These are phyloP conservation scores for Dicycla oo DNA, from an alignment of 2,888 invertebrate genomes.

Conservation along the genomic window DNA sequence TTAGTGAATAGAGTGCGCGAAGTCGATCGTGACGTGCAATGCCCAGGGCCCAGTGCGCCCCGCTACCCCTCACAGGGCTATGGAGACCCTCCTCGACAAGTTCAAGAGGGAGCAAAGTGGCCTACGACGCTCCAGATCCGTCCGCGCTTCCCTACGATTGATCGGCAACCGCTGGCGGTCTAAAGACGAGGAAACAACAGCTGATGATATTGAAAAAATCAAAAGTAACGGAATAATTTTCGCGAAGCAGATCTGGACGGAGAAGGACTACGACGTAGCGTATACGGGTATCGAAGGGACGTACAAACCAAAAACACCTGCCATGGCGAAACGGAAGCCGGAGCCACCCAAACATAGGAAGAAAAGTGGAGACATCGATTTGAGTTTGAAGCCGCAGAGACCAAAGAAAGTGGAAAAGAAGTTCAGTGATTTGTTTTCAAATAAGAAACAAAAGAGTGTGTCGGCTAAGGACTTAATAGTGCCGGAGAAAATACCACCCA, in stretches of 20 bases:
- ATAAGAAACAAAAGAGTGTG: slow-evolving; percentile 85
- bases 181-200: slow-evolving; percentile 80
- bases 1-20: slow-evolving; percentile 88
- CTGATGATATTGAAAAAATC: slow-evolving; percentile 78
- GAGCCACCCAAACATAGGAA: slow-evolving; percentile 80
- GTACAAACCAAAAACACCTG: slow-evolving; percentile 86
- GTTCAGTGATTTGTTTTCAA: slow-evolving; percentile 87
- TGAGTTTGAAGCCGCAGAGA: slow-evolving; percentile 83
- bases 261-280: slow-evolving; percentile 84
- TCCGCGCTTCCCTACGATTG: slow-evolving; percentile 92
- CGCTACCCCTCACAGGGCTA: slow-evolving; percentile 85
- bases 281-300: slow-evolving; percentile 87
- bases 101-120: slow-evolving; percentile 88
- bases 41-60: slow-evolving; percentile 84
- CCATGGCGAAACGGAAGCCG: slow-evolving; percentile 84
- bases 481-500: slow-evolving; percentile 90
- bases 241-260: slow-evolving; percentile 83
- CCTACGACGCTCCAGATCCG: slow-evolving; percentile 92
- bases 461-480: slow-evolving; percentile 84
- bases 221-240: slow-evolving; percentile 83
- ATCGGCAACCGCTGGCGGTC: slow-evolving; percentile 92
- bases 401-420: slow-evolving; percentile 85
- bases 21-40: slow-evolving; percentile 88
- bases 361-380: slow-evolving; percentile 86
- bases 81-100: slow-evolving; percentile 89